A percentile compares a stretch with the other conserved stretches of the same genome.
Conservation (phyloP, 2,888 invertebrate genomes). For the Tenthredo notha region DNA sequence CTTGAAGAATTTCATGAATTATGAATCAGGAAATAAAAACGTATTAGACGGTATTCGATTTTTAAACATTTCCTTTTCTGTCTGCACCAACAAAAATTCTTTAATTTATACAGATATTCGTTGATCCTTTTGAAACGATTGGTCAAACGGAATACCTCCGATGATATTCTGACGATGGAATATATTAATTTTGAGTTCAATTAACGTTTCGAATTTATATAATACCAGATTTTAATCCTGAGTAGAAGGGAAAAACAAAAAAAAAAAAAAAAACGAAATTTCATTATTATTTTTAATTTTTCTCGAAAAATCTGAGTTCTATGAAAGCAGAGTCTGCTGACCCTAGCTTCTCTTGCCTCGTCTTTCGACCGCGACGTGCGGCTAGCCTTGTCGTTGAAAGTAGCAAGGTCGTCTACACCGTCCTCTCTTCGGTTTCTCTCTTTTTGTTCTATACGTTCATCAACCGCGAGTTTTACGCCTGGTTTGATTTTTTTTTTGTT, state of each 20-base stretch:
- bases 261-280: neutral
- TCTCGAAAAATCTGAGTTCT: neutral
- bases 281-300: neutral
- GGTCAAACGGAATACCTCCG: neutral
- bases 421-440: slow-evolving; percentile 44
- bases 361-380: slow-evolving; percentile 6
- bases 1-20: slow-evolving; percentile 37
- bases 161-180: neutral
- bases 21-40: neutral
- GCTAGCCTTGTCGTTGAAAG: slow-evolving; percentile 72
- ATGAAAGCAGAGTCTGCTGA: slow-evolving; percentile 42
- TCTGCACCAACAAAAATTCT: slow-evolving; percentile 25
- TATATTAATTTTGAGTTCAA: neutral
- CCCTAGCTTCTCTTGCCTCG: neutral
- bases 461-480: slow-evolving; percentile 33
- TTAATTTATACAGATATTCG: slow-evolving; percentile 4
- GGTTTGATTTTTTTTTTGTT: slow-evolving; percentile 55
- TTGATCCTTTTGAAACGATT: neutral
- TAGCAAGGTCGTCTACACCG: slow-evolving; percentile 68
- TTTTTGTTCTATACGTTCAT: slow-evolving; percentile 7
- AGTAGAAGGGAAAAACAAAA: neutral
- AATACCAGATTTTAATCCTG: neutral
- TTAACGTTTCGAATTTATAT: neutral
- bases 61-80: neutral
- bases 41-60: neutral